Evolutionary conservation across 2,888 invertebrate species (phyloP).

Genomic region (Acleris emargana): DNA sequence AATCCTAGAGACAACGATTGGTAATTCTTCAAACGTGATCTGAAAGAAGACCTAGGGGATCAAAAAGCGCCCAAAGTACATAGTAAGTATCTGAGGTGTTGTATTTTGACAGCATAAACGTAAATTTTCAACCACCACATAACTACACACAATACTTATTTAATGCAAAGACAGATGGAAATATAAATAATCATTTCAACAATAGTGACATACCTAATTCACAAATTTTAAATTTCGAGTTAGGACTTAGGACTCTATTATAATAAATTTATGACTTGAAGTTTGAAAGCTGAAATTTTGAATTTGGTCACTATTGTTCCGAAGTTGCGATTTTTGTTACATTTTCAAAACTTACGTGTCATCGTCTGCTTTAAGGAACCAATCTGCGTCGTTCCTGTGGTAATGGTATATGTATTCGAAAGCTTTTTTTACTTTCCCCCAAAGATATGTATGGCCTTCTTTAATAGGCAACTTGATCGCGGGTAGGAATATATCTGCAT

Average conservation of each 20-base stretch:
- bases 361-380: slow-evolving; percentile 99
- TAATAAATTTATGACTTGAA: too few relatives aligned
- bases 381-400: slow-evolving; percentile 94
- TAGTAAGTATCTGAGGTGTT: slow-evolving; percentile 87
- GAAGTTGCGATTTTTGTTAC: not conserved
- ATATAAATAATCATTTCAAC: too few relatives aligned
- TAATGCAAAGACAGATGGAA: too few relatives aligned
- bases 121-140: slow-evolving; percentile 97
- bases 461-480: slow-evolving; percentile 91
- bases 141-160: slow-evolving; percentile 80
- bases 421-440: slow-evolving; percentile 98
- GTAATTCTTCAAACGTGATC: too few relatives aligned
- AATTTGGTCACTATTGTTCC: too few relatives aligned
- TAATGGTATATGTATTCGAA: slow-evolving; percentile 94
- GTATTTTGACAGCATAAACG: slow-evolving; percentile 93
- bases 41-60: too few relatives aligned
- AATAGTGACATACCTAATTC: too few relatives aligned
- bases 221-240: too few relatives aligned
- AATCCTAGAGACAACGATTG: too few relatives aligned
- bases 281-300: too few relatives aligned
- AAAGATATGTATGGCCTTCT: slow-evolving; percentile 97
- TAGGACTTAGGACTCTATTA: too few relatives aligned
- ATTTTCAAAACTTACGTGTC: slow-evolving; percentile 88
- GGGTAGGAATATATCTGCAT: slow-evolving; percentile 88
- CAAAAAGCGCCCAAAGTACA: slow-evolving; percentile 92